Evolutionary conservation across 2,113 vertebrate genomes (phyloP).

Genomic region (Sula dactylatra): DNA sequence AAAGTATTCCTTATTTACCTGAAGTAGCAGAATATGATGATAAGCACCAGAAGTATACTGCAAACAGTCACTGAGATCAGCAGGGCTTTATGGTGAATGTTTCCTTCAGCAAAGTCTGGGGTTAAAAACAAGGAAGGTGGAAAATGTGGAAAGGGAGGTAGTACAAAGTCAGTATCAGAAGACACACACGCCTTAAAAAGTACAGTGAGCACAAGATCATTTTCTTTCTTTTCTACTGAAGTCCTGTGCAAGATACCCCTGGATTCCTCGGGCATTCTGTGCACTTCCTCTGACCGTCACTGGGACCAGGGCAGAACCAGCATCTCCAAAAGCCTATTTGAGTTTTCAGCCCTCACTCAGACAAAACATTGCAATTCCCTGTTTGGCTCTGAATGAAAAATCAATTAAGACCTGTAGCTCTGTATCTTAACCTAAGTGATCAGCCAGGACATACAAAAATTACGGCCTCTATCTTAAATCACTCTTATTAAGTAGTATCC

Average conservation of each 20-base stretch:
- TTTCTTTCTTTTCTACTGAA: background rate
- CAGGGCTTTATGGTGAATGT: constrained; percentile 88
- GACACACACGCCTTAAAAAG: background rate
- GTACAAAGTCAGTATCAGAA: background rate
- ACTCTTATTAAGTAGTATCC: background rate
- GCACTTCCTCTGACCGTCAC: background rate
- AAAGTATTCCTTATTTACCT: constrained; percentile 75
- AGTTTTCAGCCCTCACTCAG: background rate
- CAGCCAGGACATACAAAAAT: background rate
- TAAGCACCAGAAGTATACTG: constrained; percentile 84
- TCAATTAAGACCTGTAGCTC: background rate
- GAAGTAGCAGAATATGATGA: constrained; percentile 93
- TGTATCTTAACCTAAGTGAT: background rate
- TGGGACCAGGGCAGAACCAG: background rate
- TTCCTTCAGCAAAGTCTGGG: constrained; percentile 86
- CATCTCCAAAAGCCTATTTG: background rate
- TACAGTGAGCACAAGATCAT: fast-evolving
- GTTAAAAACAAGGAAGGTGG: background rate
- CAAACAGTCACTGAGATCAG: constrained; percentile 89
- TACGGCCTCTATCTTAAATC: background rate
- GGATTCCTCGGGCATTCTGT: background rate
- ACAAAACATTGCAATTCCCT: background rate
- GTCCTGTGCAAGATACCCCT: background rate
- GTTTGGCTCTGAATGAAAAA: background rate
- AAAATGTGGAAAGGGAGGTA: background rate